Evolutionary conservation across 2,888 invertebrate species (phyloP), one percentile per base, ranked within the genome.

Genomic region (Cheilosia vulpina): DNA sequence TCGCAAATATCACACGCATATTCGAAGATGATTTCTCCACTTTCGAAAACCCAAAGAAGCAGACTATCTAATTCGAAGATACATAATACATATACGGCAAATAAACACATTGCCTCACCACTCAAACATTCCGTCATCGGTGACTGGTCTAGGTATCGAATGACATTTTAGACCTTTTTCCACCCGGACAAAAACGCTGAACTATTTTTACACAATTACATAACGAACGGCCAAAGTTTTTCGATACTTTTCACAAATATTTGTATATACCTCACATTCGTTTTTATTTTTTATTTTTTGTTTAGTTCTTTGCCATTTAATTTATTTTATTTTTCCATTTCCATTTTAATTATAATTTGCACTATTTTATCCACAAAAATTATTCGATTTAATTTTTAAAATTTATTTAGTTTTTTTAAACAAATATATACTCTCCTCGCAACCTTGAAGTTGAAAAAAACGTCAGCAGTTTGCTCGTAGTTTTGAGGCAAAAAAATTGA

Each of bases 401-500:
- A 27, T 47, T 1, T n/a, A 19, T 38, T 65, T 58, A 31, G 45
- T 69, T 62, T 27, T 27, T 58, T 77, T 58, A 62, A 73, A 53
- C 34, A 66, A 58, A 73, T 47, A 0, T 71, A 62, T 60, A 63
- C 58, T 41, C 53, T 79, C 75, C 69, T 55, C 24, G 24, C 63
- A 84, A 75, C 83, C 79, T 79, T 84, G 68, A 73, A 77, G 45
- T 6, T n/a, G 45, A 9, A 57, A n/a, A 11, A 2, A 43, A 55
- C n/a, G 41, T 41, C 38, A 34, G 63, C 52, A n/a, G 58, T 66
- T 34, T 11, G 11, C 38, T 58, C 27, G 63, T 41, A 38, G 13
- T 85, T 81, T 85, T 81, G 31, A 63, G 77, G 66, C 58, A 87
- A 76, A 63, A 75, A 63, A 75, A 81, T 76, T 89, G 90, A 90